Conservation (phyloP, 2,888 invertebrate species). For the Rhyacophila evoluta region DNA sequence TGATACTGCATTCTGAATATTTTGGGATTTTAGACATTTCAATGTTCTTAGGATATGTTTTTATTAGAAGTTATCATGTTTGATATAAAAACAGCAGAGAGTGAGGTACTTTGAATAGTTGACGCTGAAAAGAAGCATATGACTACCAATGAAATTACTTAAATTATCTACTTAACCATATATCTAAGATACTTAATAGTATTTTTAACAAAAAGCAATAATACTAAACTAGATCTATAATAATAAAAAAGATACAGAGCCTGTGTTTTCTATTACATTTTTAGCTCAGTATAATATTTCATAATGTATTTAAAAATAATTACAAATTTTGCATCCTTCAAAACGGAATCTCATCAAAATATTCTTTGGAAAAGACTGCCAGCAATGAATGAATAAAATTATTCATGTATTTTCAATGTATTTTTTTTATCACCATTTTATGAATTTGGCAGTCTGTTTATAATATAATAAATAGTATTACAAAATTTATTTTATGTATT, state of each 20-base stretch:
- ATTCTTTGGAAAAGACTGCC: neutral
- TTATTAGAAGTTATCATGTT: neutral
- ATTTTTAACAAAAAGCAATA: neutral
- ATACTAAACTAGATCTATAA: neutral
- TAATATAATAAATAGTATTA: no score
- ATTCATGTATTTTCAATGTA: no score
- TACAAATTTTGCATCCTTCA: neutral
- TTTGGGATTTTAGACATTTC: no score
- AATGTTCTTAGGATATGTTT: neutral
- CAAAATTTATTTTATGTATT: no score
- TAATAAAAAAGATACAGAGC: neutral
- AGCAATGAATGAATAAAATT: neutral
- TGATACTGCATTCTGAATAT: no score
- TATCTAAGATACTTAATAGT: no score
- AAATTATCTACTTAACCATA: neutral
- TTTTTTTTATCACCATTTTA: no score
- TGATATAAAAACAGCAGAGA: neutral
- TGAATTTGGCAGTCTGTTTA: no score
- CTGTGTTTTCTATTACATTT: neutral
- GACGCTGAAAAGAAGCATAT: neutral
- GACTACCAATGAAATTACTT: neutral
- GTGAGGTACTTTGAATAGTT: neutral
- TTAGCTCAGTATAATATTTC: neutral
- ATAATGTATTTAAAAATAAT: neutral
- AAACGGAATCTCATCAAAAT: neutral